Percentiles rank a stretch among this genome's conserved stretches.
These are phyloP conservation scores for Etheostoma spectabile DNA, from an alignment of 2,113 vertebrate species.

Conservation along the genomic window DNA sequence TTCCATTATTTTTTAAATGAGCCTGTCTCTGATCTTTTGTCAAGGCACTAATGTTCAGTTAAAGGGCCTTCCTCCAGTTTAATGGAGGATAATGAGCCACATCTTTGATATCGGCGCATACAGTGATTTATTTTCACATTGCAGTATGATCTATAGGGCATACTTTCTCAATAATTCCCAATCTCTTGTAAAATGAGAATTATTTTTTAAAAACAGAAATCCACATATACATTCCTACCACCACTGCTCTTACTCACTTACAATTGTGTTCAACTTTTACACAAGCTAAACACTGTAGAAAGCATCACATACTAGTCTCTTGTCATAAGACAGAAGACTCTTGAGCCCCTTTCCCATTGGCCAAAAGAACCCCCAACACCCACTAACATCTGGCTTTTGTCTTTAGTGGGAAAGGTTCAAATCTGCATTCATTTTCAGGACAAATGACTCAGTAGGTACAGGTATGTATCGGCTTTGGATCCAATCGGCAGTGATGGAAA, in stretches of 20 bases:
- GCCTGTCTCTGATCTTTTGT: conserved; percentile 52
- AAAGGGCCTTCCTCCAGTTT: conserved; percentile 35
- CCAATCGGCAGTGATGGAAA: too few relatives aligned
- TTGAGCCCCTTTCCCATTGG: too few relatives aligned
- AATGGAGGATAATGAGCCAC: conserved; percentile 41
- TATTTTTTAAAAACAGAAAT: conserved; percentile 1
- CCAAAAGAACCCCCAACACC: too few relatives aligned
- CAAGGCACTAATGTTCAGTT: conserved; percentile 28
- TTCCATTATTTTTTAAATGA: conserved; percentile 34
- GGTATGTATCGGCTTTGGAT: too few relatives aligned
- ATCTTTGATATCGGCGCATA: conserved; percentile 42
- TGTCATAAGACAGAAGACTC: neutral
- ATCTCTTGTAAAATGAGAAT: neutral
- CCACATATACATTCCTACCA: neutral
- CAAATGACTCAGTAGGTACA: neutral
- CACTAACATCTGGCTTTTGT: too few relatives aligned
- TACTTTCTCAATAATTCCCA: neutral
- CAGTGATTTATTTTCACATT: conserved; percentile 31
- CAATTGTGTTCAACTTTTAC: neutral
- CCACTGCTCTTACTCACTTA: neutral
- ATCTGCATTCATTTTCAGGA: too few relatives aligned
- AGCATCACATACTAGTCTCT: neutral
- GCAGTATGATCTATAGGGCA: conserved; percentile 14
- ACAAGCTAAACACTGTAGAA: neutral
- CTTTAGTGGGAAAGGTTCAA: too few relatives aligned